phyloP scores from a whole-genome alignment of 2,113 vertebrate species.

The Orycteropus afer region DNA sequence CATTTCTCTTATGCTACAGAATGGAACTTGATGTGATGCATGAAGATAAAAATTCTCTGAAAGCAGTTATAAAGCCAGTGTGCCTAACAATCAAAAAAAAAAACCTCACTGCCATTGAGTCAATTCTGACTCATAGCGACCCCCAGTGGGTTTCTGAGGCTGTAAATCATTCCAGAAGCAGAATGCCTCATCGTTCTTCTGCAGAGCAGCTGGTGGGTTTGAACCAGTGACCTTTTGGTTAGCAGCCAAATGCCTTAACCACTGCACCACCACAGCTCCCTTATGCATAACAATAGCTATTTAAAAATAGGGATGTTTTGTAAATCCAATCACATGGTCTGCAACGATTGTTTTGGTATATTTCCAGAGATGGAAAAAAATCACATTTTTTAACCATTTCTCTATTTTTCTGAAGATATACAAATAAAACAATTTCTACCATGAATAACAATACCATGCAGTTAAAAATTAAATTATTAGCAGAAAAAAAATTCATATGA shows the following conservation, averaged over 20 bases:
- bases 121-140: too few relatives aligned
- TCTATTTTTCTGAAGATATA: background rate
- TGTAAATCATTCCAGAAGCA: too few relatives aligned
- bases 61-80: background rate
- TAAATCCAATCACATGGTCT: background rate
- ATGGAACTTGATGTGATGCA: background rate
- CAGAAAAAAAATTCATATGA: conserved; percentile 11
- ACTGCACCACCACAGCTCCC: too few relatives aligned
- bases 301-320: background rate
- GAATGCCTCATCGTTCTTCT: too few relatives aligned
- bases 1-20: background rate
- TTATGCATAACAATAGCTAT: background rate
- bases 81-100: background rate
- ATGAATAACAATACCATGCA: background rate
- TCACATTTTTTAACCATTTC: background rate
- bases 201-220: too few relatives aligned
- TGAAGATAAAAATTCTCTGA: background rate
- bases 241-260: too few relatives aligned
- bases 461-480: conserved; percentile 36
- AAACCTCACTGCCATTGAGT: too few relatives aligned
- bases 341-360: background rate
- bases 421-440: background rate
- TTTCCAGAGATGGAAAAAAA: background rate
- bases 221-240: too few relatives aligned
- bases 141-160: too few relatives aligned